These are phyloP conservation scores for Chymomyza costata DNA, from an alignment of 1,140 invertebrate genomes.

Conservation along the genomic window DNA sequence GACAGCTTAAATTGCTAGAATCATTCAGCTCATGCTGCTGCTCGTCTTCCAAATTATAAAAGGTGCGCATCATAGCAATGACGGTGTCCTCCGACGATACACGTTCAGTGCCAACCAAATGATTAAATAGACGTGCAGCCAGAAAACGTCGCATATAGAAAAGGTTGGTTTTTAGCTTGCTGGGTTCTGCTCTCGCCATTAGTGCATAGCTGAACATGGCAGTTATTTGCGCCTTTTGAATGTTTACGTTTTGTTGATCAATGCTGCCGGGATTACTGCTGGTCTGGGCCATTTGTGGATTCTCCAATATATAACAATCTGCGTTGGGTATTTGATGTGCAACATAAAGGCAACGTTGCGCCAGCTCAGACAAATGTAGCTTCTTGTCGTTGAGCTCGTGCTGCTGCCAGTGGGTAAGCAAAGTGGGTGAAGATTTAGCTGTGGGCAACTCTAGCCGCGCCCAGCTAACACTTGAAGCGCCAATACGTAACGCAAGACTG, in stretches of 20 bases:
- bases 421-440: slow-evolving; percentile 15
- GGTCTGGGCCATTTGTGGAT: slow-evolving; percentile 61
- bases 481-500: slow-evolving; percentile 57
- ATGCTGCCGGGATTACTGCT: slow-evolving; percentile 59
- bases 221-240: slow-evolving; percentile 63
- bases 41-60: slow-evolving; percentile 37
- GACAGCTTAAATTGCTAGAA: background rate
- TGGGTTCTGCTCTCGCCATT: slow-evolving; percentile 21
- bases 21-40: background rate
- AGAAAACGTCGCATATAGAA: slow-evolving; percentile 60
- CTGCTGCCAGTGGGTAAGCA: slow-evolving; percentile 60
- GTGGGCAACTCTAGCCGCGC: slow-evolving; percentile 42
- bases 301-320: slow-evolving; percentile 68
- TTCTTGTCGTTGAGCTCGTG: slow-evolving; percentile 70
- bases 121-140: slow-evolving; percentile 57
- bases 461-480: slow-evolving; percentile 65
- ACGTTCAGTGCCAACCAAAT: slow-evolving; percentile 62
- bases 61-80: slow-evolving; percentile 47
- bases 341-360: slow-evolving; percentile 53
- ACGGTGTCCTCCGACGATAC: slow-evolving; percentile 61
- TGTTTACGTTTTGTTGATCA: slow-evolving; percentile 70
- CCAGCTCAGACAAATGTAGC: slow-evolving; percentile 55
- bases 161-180: slow-evolving; percentile 31
- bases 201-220: slow-evolving; percentile 59
- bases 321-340: slow-evolving; percentile 56